Evolutionary conservation across 2,113 vertebrate genomes (phyloP).

Genomic region (Rattus rattus): DNA sequence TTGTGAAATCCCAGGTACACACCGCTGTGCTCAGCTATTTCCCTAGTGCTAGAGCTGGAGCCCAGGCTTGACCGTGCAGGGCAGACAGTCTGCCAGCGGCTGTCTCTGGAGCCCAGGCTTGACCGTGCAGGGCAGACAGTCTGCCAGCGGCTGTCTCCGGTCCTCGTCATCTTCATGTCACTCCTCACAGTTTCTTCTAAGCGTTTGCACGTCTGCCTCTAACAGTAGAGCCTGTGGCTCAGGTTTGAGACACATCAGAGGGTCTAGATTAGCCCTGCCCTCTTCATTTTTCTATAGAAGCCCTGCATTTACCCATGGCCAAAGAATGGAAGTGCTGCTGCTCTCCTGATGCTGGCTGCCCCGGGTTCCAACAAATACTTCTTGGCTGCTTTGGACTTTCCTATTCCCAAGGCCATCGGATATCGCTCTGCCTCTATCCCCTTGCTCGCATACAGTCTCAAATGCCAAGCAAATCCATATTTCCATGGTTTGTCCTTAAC

Average conservation of each 20-base stretch:
- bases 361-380: not conserved
- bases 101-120: not conserved
- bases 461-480: not conserved
- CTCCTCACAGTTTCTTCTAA: constrained; percentile 9
- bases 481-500: not conserved
- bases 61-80: not conserved
- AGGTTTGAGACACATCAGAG: not conserved
- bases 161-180: constrained; percentile 37
- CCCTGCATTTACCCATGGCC: not conserved
- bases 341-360: not conserved
- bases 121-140: not conserved
- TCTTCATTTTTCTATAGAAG: not conserved
- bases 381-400: not conserved
- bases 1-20: not conserved
- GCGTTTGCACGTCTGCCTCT: not conserved
- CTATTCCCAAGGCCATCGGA: not conserved
- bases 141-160: not conserved
- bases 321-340: not conserved
- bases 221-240: not conserved
- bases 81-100: not conserved
- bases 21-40: not conserved
- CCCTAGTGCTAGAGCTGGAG: not conserved
- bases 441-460: not conserved
- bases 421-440: not conserved
- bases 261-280: not conserved